Evolutionary conservation across 2,888 invertebrate genomes (phyloP), one percentile per base, ranked within the genome.

Genomic region (Temnothorax ravouxi): DNA sequence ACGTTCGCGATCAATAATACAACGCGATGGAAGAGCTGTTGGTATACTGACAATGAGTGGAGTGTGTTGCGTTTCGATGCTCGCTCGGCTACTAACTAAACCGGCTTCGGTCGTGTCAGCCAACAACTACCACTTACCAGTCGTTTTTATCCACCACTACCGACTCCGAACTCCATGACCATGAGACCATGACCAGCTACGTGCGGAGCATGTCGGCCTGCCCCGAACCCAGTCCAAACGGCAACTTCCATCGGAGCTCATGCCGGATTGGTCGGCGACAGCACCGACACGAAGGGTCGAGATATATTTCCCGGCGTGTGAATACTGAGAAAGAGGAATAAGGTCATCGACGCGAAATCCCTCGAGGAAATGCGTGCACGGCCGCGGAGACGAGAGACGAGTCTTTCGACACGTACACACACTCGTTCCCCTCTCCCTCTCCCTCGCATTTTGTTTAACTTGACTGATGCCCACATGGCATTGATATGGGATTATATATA

Each of bases 181-280:
- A 56, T 62, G 81, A 87, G 72, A 41, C 59, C 79, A 56, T 62
- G 81, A 87, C 25, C 41, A n/a, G 9, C 50, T 25, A 18, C 25
- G 50, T 41, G 64, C 25, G 34, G 34, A 50, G 34, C 34, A 66
- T 29, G 29, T 29, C n/a, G 61, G 4, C 44, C 18, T 44, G 25
- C 44, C 18, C 52, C 54, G 47, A 25, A n/a, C 5, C 5, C 47
- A 21, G 62, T 41, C n/a, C 69, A 66, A 62, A 81, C 74, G 79
- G 82, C 72, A 83, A 80, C 69, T 86, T 83, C 90, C 50, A 13
- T 80, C 21, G 13, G 0, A 9, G 2, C 21, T 18, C 2, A 25
- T 18, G 29, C 3, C 5, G 21, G 64, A 89, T 88, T 88, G 86
- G 88, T 21, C 21, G 79, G 0, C 2, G 13, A 0, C 13, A 3